A percentile compares a stretch with the other conserved stretches of the same genome.
These are phyloP conservation scores for Pteromalus puparum DNA, from an alignment of 1,140 invertebrate genomes.

Conservation along the genomic window DNA sequence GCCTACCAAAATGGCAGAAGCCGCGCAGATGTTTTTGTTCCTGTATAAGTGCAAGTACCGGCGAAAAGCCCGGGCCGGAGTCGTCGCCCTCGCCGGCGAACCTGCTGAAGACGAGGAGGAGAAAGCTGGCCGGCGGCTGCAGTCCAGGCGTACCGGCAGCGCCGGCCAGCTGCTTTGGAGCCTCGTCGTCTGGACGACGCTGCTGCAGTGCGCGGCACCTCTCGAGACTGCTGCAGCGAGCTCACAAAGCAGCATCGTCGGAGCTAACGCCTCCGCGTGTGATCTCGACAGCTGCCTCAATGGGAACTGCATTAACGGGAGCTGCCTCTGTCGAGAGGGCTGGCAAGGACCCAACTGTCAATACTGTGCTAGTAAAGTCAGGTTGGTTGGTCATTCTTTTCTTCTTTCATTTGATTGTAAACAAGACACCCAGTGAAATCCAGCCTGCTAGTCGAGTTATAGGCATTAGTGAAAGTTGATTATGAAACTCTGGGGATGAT, in stretches of 20 bases:
- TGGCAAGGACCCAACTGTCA: slow-evolving; percentile 93
- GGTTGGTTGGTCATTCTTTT: slow-evolving; percentile 79
- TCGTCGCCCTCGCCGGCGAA: slow-evolving; percentile 69
- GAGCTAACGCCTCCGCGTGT: slow-evolving; percentile 22
- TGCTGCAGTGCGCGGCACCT: slow-evolving; percentile 56
- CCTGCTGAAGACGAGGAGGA: background rate
- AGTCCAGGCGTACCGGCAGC: slow-evolving; percentile 40
- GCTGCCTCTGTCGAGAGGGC: slow-evolving; percentile 90
- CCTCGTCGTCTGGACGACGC: slow-evolving; percentile 54
- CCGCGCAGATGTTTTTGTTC: slow-evolving; percentile 89
- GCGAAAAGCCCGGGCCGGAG: slow-evolving; percentile 69
- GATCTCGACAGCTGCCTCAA: slow-evolving; percentile 77
- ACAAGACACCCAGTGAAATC: too few relatives aligned
- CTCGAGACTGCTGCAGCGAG: slow-evolving; percentile 54
- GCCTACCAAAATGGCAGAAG: slow-evolving; percentile 83
- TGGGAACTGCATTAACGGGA: slow-evolving; percentile 88
- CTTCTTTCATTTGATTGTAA: slow-evolving; percentile 25
- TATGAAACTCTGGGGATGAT: too few relatives aligned
- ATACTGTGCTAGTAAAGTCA: slow-evolving; percentile 93
- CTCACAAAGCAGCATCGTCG: slow-evolving; percentile 45
- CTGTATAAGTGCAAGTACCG: slow-evolving; percentile 89
- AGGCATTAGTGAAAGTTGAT: too few relatives aligned
- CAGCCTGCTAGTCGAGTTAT: too few relatives aligned
- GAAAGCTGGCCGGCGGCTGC: slow-evolving; percentile 16
- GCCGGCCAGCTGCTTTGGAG: slow-evolving; percentile 52